Base-by-base conservation (phyloP, 2,888 invertebrate species). In the Volucella bombylans region DNA sequence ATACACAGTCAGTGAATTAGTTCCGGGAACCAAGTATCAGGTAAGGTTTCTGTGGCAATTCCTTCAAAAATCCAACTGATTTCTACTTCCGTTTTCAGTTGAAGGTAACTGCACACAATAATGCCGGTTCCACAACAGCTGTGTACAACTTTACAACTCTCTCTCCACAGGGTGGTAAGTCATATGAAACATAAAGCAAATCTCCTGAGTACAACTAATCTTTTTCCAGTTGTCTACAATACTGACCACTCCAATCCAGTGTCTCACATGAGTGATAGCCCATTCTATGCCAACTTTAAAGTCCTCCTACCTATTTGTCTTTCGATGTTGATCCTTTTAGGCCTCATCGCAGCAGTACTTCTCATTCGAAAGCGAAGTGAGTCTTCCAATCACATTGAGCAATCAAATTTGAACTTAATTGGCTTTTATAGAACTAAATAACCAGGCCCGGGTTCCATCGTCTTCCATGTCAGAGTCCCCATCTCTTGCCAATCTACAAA, bases 121-220 rank as follows among this genome's bases (percentile, higher is more conserved):
- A 97, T 91, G 97, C 97, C 0, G 97, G 97, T 0, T 95, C 96
- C 85, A 96, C 96, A 1, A 94, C 95, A 59, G 96, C 96, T 0
- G 92, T 96, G 11, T 97, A 97, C 90, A 96, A 97, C 92, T 96
- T 97, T 90, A 96, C 96, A 39, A 97, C 97, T 1, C 94, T 96
- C 83, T 95, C 95, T 8, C 92, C 95, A 14, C 94, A 94, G 89
- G 96, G 96, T 90, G 94, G 96, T 95, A 91, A 93, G 93, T 92
- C 88, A 23, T 88, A 43, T 62, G 1, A 38, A 8, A 45, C 38
- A 4, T 39, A 39, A 6, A n/a, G 4, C 1, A 4, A 10, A n/a
- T 49, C 38, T 18, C 0, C 55, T 68, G 49, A 47, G n/a, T 14
- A 50, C 8, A 10, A 47, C 15, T 14, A 41, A 3, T 41, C 50